Evolutionary conservation across 2,888 invertebrate genomes (phyloP).

Genomic region (Volucella inflata): DNA sequence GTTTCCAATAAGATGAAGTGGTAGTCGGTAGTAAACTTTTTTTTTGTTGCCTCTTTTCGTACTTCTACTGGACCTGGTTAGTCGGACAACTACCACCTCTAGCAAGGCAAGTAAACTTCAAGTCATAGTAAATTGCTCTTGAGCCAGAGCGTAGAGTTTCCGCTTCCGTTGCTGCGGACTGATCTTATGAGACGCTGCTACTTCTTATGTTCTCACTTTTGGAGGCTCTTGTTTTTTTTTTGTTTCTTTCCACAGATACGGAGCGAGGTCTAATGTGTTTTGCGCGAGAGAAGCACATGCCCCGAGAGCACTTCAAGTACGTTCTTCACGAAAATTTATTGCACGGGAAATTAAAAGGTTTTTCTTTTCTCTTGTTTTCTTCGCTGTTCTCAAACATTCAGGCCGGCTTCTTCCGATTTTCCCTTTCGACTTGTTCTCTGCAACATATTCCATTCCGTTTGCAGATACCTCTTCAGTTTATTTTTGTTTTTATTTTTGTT

Average conservation of each 20-base stretch:
- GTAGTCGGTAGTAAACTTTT: constrained; percentile 33
- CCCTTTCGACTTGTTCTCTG: constrained; percentile 20
- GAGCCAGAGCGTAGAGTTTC: constrained; percentile 67
- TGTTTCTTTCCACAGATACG: constrained; percentile 23
- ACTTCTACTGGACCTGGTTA: constrained; percentile 24
- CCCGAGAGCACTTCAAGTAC: constrained; percentile 67
- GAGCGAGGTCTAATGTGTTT: constrained; percentile 62
- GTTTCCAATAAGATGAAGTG: constrained; percentile 36
- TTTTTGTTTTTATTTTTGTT: constrained; percentile 27
- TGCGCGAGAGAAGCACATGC: constrained; percentile 57
- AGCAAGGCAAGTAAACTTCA: constrained; percentile 25
- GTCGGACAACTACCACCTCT: background rate
- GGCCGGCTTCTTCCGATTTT: background rate
- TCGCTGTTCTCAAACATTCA: background rate
- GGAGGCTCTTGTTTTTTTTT: background rate
- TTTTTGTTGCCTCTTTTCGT: constrained; percentile 48
- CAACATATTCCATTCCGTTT: constrained; percentile 28
- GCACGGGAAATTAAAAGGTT: constrained; percentile 78
- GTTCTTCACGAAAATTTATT: constrained; percentile 76
- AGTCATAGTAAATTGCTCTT: constrained; percentile 71
- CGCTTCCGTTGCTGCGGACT: constrained; percentile 59
- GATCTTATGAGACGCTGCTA: constrained; percentile 32
- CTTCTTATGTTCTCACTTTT: background rate
- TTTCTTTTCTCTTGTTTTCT: constrained; percentile 25
- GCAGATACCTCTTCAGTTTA: constrained; percentile 38